Percentiles rank a stretch among this genome's conserved stretches.
Conservation (phyloP, 2,113 vertebrate genomes). For the Percina caprodes region DNA sequence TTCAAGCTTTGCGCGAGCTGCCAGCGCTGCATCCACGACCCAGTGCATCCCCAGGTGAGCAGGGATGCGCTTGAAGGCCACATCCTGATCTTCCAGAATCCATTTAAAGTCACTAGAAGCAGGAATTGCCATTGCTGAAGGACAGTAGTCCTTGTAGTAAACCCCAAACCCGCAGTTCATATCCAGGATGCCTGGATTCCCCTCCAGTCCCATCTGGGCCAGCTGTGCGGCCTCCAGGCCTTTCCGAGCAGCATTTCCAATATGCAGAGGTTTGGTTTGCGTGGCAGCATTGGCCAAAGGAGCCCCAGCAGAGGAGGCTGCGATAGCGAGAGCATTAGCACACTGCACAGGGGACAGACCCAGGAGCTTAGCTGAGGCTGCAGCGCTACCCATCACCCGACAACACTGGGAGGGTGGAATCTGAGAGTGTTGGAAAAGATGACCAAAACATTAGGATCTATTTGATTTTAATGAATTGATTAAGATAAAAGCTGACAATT, state of each 20-base stretch:
- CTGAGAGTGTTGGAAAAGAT: slow-evolving; percentile 74
- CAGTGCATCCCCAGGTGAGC: slow-evolving; percentile 94
- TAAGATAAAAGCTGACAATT: no score
- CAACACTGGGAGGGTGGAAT: slow-evolving; percentile 94
- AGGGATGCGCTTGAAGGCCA: slow-evolving; percentile 92
- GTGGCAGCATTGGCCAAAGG: slow-evolving; percentile 95
- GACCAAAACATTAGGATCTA: not conserved
- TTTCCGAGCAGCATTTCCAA: slow-evolving; percentile 89
- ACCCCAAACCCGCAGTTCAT: slow-evolving; percentile 88
- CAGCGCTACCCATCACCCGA: slow-evolving; percentile 94
- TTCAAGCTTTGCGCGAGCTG: slow-evolving; percentile 81
- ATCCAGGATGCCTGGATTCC: slow-evolving; percentile 89
- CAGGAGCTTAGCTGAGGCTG: slow-evolving; percentile 90
- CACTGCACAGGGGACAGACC: slow-evolving; percentile 83
- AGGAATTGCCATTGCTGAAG: slow-evolving; percentile 75
- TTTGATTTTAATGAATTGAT: not conserved
- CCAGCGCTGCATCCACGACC: slow-evolving; percentile 89
- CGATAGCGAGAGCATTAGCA: slow-evolving; percentile 89
- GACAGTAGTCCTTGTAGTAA: slow-evolving; percentile 90
- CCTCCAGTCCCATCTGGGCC: slow-evolving; percentile 88
- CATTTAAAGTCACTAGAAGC: slow-evolving; percentile 81
- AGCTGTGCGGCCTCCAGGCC: slow-evolving; percentile 91
- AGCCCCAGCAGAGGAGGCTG: slow-evolving; percentile 92
- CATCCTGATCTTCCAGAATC: slow-evolving; percentile 91
- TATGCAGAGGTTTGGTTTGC: slow-evolving; percentile 93